Evolutionary conservation across 2,888 invertebrate species (phyloP).

Genomic region (Amphimallon solstitiale): DNA sequence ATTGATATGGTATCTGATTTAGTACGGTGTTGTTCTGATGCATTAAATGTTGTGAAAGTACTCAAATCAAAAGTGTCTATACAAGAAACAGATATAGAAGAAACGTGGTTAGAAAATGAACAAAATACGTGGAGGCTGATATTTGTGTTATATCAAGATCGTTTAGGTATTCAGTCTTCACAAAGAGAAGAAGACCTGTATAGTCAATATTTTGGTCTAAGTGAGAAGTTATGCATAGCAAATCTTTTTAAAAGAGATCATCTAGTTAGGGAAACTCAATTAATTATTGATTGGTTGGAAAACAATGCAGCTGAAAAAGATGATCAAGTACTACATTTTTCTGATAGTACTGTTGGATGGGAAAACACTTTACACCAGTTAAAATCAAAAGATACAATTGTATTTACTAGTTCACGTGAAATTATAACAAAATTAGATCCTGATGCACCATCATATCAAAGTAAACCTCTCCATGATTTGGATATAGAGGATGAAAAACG

Average conservation of each 20-base stretch:
- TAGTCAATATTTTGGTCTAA: slow-evolving; percentile 61
- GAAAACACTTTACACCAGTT: slow-evolving; percentile 89
- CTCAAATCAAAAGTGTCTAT: slow-evolving; percentile 57
- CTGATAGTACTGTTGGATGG: slow-evolving; percentile 87
- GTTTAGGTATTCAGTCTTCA: slow-evolving; percentile 65
- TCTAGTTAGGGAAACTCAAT: slow-evolving; percentile 74
- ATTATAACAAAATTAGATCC: slow-evolving; percentile 83
- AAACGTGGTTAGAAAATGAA: slow-evolving; percentile 78
- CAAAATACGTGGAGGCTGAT: slow-evolving; percentile 90
- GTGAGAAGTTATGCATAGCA: slow-evolving; percentile 70
- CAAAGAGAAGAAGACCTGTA: slow-evolving; percentile 52
- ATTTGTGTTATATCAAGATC: slow-evolving; percentile 83
- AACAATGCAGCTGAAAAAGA: slow-evolving; percentile 73
- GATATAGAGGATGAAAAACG: slow-evolving; percentile 84
- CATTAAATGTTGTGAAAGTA: slow-evolving; percentile 57
- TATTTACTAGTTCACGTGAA: slow-evolving; percentile 68
- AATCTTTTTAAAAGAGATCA: slow-evolving; percentile 69
- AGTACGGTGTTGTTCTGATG: slow-evolving; percentile 60
- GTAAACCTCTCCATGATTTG: slow-evolving; percentile 82
- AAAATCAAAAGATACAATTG: slow-evolving; percentile 66
- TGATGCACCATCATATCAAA: slow-evolving; percentile 86
- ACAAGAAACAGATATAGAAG: slow-evolving; percentile 52
- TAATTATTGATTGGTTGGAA: slow-evolving; percentile 94
- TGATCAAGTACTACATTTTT: slow-evolving; percentile 74
- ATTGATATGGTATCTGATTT: slow-evolving; percentile 58